Base-by-base conservation (phyloP, 2,888 invertebrate species). In the Lithophane semibrunnea region DNA sequence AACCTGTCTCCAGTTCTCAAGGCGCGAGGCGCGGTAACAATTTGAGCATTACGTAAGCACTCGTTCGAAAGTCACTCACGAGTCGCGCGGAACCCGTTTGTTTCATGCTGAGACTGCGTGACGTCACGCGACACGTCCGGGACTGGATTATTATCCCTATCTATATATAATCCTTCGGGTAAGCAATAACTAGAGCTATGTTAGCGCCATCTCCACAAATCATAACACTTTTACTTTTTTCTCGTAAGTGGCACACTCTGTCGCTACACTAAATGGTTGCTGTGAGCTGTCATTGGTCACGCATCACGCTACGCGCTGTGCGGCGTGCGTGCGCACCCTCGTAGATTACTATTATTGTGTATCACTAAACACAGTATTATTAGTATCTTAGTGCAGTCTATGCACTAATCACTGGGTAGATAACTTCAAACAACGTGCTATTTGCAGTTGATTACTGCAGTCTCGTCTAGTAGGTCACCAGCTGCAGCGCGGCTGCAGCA, bases 41-140 rank as follows among this genome's bases (percentile, higher is more conserved):
- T 61, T 56, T 16, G 60, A 42, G 21, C 13, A 1, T 81, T 81
- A 83, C 73, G 49, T 56, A 83, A 81, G 16, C 16, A 13, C 21
- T 52, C 24, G 63, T 29, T 83, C 49, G 81, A 81, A 81, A 81
- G 81, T 73, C 21, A 44, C 29, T 24, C 56, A 44, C 29, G 24
- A 56, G 47, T 47, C n/a, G 66, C 49, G 21, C 18, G 10, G 56
- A 65, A 83, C 81, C 42, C 29, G 81, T 79, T 83, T 37, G 79
- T 13, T 2, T 10, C 13, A 5, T 12, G 47, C 8, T n/a, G 52
- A 37, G 77, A 8, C 5, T 2, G 24, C 0, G 79, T 80, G 77
- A 80, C 77, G 77, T 77, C 73, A 73, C 61, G 68, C n/a, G 37
- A 42, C 24, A 16, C 3, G 47, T 7, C n/a, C 47, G 44, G 29